A percentile compares a stretch with the other conserved stretches of the same genome.
These are phyloP conservation scores for Electrophaes corylata DNA, from an alignment of 2,888 invertebrate species.

Conservation along the genomic window DNA sequence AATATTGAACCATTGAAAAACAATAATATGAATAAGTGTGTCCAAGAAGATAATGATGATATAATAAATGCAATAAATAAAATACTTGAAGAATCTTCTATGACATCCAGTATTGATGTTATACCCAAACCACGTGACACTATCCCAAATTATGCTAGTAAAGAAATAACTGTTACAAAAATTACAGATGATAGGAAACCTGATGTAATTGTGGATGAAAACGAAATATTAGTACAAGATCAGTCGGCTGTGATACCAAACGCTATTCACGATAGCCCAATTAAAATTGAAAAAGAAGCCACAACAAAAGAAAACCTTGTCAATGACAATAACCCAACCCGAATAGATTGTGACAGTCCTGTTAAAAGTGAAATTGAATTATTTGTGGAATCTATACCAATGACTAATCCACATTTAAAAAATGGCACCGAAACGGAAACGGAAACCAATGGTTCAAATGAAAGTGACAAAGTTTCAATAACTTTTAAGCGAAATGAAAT, in stretches of 20 bases:
- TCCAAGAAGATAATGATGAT: slow-evolving; percentile 10
- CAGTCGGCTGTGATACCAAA: not conserved
- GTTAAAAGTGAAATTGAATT: slow-evolving; percentile 1
- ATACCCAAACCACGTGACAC: not conserved
- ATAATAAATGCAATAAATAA: slow-evolving; percentile 18
- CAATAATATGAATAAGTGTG: not conserved
- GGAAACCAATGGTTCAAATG: not conserved
- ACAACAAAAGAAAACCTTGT: not conserved
- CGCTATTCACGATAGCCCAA: slow-evolving; percentile 4
- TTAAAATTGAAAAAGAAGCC: slow-evolving; percentile 12
- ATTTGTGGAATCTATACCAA: slow-evolving; percentile 2
- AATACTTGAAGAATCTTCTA: slow-evolving; percentile 4
- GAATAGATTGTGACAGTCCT: slow-evolving; percentile 4
- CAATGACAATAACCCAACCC: not conserved
- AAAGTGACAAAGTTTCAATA: slow-evolving; percentile 1
- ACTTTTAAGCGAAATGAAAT: slow-evolving; percentile 21
- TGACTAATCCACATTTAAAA: not conserved
- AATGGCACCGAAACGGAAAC: not conserved
- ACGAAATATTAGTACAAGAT: not conserved
- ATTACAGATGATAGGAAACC: slow-evolving; percentile 9
- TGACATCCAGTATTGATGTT: not conserved
- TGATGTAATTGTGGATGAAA: slow-evolving; percentile 22
- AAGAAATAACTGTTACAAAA: not conserved
- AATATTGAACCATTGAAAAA: slow-evolving; percentile 3
- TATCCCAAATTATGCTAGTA: not conserved